Base-by-base conservation (phyloP, 2,888 invertebrate species). In the Eilema caniola region DNA sequence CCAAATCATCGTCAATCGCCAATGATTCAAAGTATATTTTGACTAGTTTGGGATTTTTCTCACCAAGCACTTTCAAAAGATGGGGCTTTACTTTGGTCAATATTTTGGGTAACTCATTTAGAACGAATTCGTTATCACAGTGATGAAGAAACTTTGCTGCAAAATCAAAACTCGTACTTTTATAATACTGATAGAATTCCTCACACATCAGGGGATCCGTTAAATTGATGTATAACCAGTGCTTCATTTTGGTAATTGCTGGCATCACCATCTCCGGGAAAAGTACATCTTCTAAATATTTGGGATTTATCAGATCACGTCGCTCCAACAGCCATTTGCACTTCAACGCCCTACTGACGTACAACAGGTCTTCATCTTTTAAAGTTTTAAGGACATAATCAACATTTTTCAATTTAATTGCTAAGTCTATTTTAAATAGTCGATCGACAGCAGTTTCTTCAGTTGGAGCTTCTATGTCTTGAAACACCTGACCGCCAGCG, bases 401-500 rank as follows among this genome's bases (percentile, higher is more conserved):
- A 0, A 89, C 80, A 71, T 91, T 75, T 69, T 79, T 86, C 24
- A 84, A 74, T 75, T 88, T 86, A 14, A 83, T 87, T 5, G 94
- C 92, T 3, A 93, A 75, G 23, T 92, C 88, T 66, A 93, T 92
- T 83, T 92, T 92, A 64, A 90, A 91, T 20, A 93, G 77, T 69
- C 87, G 83, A 72, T 92, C 92, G 14, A 92, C 67, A 10, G 87
- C 77, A 16, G 87, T 79, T n/a, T 66, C 41, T 78, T 92, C 92
- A 0, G 85, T 78, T 1, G 81, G 41, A 24, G 73, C 25, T n/a
- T 76, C 73, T 11, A 89, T 37, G 41, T 78, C 76, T 16, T 76
- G 69, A 37, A 79, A 71, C 0, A 71, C 41, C 23, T 66, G 66
- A 37, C 33, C 37, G 33, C 33, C 61, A n/a, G 69, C 25, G 47